These are phyloP conservation scores for Addax nasomaculatus DNA, from an alignment of 2,113 vertebrate genomes.

Conservation along the genomic window DNA sequence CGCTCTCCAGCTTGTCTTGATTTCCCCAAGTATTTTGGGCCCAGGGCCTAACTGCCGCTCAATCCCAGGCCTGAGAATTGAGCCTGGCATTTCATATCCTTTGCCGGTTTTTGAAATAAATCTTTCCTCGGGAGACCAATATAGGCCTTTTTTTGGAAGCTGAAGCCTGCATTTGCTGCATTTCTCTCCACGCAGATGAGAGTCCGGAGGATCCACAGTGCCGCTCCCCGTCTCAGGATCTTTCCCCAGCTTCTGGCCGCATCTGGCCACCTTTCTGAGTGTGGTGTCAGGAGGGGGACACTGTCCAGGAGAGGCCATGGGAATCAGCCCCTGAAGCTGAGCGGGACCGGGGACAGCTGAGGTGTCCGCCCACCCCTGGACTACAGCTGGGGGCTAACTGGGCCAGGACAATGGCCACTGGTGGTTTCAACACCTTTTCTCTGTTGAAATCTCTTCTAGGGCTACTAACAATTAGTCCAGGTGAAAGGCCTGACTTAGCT, in stretches of 20 bases:
- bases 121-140: background rate
- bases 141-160: background rate
- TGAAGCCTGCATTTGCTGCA: background rate
- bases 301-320: background rate
- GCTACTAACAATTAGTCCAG: background rate
- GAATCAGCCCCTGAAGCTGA: background rate
- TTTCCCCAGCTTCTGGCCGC: background rate
- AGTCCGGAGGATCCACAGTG: background rate
- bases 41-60: background rate
- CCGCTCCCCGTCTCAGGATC: fast-evolving
- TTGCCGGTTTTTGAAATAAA: slow-evolving; percentile 30
- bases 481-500: background rate
- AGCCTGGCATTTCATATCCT: slow-evolving; percentile 26
- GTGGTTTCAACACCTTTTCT: background rate
- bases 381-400: background rate
- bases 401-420: background rate
- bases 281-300: background rate
- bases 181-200: background rate
- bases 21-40: slow-evolving; percentile 23
- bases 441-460: background rate
- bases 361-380: fast-evolving
- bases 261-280: background rate
- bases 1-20: background rate
- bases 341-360: fast-evolving
- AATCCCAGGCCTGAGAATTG: slow-evolving; percentile 20